Conservation (phyloP, 2,888 invertebrate species). For the Euzophera pinguis region DNA sequence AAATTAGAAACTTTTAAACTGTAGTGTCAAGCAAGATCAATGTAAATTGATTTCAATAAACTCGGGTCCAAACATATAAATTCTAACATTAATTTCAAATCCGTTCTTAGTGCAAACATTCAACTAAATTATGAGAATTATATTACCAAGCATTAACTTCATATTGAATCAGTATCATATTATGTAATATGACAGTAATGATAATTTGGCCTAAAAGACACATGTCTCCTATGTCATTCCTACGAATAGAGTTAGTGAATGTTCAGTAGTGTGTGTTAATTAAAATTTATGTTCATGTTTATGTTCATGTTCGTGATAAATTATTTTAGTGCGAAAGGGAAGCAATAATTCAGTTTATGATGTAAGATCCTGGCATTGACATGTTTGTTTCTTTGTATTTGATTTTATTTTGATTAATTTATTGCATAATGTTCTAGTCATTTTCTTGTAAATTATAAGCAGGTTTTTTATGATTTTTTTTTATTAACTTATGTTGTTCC, state of each 20-base stretch:
- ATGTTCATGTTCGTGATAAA: background rate
- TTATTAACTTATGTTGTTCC: too few species aligned
- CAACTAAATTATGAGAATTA: too few species aligned
- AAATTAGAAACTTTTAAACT: too few species aligned
- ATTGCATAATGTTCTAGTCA: too few species aligned
- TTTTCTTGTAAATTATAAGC: too few species aligned
- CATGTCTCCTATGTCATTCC: background rate
- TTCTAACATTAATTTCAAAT: too few species aligned
- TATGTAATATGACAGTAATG: background rate
- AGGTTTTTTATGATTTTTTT: too few species aligned
- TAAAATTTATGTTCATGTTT: background rate
- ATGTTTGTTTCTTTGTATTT: background rate
- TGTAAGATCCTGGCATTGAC: background rate
- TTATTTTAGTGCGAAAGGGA: background rate
- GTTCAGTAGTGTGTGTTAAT: background rate
- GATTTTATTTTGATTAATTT: background rate
- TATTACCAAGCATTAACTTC: too few species aligned
- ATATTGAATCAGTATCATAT: background rate
- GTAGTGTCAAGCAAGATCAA: too few species aligned
- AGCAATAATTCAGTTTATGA: background rate
- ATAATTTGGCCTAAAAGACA: background rate
- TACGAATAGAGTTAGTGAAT: background rate
- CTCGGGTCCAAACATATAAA: too few species aligned
- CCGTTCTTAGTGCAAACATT: too few species aligned
- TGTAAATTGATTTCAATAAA: too few species aligned